Conservation (phyloP, 2,797 vertebrate genomes). For the Agapornis canus region DNA sequence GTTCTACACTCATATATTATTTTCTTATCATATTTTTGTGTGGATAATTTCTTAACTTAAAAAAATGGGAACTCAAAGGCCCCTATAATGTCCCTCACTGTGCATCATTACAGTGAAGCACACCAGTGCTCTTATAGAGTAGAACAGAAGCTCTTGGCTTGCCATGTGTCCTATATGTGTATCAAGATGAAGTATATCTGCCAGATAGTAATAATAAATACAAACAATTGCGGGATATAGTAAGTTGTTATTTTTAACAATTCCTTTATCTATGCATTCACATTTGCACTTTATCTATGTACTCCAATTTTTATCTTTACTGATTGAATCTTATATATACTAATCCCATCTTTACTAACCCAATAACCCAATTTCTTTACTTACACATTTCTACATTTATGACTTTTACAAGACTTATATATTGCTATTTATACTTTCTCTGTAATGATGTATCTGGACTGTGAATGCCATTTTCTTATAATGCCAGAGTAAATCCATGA, state of each 20-base stretch:
- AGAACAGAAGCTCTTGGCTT: not conserved
- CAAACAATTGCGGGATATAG: not conserved
- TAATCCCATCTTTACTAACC: not conserved
- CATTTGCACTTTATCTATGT: not conserved
- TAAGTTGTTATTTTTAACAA: not conserved
- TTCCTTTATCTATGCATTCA: not conserved
- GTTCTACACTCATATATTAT: not conserved
- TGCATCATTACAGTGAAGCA: not conserved
- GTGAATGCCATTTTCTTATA: slow-evolving; percentile 17
- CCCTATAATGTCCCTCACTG: not conserved
- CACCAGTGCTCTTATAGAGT: not conserved
- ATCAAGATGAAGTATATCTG: not conserved
- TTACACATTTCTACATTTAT: not conserved
- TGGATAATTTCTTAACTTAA: not conserved
- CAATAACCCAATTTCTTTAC: not conserved
- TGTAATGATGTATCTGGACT: not conserved
- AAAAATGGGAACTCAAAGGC: not conserved
- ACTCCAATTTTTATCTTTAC: not conserved
- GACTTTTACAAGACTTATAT: not conserved
- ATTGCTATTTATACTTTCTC: not conserved
- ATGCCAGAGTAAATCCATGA: not conserved
- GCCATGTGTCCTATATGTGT: not conserved
- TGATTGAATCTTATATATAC: not conserved
- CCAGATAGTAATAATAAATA: not conserved
- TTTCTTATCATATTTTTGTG: not conserved